Evolutionary conservation across 2,113 vertebrate genomes (phyloP).

Genomic region (Chiloscyllium plagiosum): DNA sequence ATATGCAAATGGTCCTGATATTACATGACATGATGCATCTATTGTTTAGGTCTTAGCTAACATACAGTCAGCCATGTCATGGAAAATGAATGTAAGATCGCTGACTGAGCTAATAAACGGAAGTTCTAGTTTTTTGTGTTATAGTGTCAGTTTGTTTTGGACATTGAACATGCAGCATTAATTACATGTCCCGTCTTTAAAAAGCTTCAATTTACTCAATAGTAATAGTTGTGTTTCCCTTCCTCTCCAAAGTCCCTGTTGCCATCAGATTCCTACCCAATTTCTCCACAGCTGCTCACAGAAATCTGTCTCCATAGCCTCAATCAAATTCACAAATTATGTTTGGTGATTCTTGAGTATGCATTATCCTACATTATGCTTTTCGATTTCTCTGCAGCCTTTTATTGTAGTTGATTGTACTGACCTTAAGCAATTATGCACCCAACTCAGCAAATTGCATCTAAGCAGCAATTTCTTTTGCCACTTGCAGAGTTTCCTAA

Average conservation of each 20-base stretch:
- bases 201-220: not conserved
- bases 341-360: not conserved
- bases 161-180: not conserved
- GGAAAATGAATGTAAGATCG: not conserved
- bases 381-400: not conserved
- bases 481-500: not conserved
- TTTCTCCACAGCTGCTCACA: not conserved
- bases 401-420: not conserved
- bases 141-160: not conserved
- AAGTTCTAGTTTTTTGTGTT: not conserved
- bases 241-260: not conserved
- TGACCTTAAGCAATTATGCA: not conserved
- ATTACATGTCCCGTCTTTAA: not conserved
- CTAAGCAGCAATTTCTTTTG: not conserved
- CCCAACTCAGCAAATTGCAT: not conserved
- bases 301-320: not conserved
- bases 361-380: not conserved
- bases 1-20: not conserved
- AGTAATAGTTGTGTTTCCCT: not conserved
- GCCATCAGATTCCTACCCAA: not conserved
- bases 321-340: not conserved
- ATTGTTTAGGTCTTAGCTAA: not conserved
- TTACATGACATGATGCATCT: not conserved
- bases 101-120: not conserved
- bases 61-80: not conserved